Evolutionary conservation across 2,888 invertebrate genomes (phyloP).

Genomic region (Plagodis dolabraria): DNA sequence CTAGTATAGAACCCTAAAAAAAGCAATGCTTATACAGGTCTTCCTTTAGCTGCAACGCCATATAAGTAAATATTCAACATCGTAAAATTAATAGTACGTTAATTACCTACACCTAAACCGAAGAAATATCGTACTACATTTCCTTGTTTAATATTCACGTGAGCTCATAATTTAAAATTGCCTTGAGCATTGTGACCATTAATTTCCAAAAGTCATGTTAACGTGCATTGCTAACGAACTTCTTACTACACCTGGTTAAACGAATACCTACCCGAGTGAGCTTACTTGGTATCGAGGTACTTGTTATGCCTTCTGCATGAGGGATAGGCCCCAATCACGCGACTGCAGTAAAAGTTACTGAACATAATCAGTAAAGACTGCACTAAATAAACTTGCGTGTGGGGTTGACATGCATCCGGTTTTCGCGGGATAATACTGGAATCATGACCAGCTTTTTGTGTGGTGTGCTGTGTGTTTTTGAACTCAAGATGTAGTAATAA

Average conservation of each 20-base stretch:
- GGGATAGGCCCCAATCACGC: conserved; percentile 47
- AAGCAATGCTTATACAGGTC: too few species aligned
- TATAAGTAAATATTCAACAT: too few species aligned
- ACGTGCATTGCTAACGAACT: conserved; percentile 41
- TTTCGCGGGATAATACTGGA: conserved; percentile 10
- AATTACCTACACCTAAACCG: too few species aligned
- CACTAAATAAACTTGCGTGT: conserved; percentile 42
- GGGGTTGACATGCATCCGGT: conserved; percentile 24
- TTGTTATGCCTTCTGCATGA: conserved; percentile 36
- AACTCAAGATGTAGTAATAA: too few species aligned
- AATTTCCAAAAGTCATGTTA: conserved; percentile 35
- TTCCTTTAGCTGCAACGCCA: too few species aligned
- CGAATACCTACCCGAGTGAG: conserved; percentile 6
- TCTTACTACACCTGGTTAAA: conserved; percentile 32
- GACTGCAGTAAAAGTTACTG: conserved; percentile 39
- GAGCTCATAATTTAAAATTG: conserved; percentile 8
- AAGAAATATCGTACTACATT: neutral
- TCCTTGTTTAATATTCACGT: conserved; percentile 1
- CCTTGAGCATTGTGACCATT: conserved; percentile 19
- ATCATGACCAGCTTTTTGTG: too few species aligned
- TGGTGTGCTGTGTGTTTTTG: too few species aligned
- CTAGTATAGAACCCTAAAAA: too few species aligned
- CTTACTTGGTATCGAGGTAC: conserved; percentile 17
- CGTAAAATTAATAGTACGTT: too few species aligned
- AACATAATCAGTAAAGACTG: conserved; percentile 31